Percentiles rank a stretch among this genome's conserved stretches.
These are phyloP conservation scores for Drosophila punjabiensis DNA, from an alignment of 1,140 invertebrate species.

Conservation along the genomic window DNA sequence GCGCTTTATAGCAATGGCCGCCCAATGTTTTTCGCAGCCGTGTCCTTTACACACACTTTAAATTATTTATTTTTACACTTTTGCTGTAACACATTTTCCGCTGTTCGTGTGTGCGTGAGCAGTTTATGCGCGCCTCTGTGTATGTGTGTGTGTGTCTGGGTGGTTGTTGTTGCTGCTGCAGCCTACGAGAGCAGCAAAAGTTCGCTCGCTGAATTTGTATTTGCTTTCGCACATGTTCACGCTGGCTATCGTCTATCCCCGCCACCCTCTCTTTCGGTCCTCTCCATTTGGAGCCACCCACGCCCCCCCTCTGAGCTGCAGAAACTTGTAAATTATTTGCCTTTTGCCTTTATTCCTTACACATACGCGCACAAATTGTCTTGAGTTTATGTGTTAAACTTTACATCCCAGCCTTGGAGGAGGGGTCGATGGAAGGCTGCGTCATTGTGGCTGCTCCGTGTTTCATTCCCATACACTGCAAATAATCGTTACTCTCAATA, in stretches of 20 bases:
- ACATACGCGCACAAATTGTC: constrained; percentile 81
- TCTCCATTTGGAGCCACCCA: background rate
- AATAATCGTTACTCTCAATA: background rate
- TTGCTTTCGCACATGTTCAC: constrained; percentile 57
- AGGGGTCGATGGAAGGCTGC: constrained; percentile 15
- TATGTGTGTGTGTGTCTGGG: constrained; percentile 12
- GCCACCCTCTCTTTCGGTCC: constrained; percentile 1
- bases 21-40: constrained; percentile 69
- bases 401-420: constrained; percentile 69
- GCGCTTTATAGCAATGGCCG: constrained; percentile 69
- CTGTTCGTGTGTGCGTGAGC: constrained; percentile 36
- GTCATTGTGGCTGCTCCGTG: constrained; percentile 59
- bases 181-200: constrained; percentile 43
- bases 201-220: constrained; percentile 59
- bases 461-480: constrained; percentile 5
- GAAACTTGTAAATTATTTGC: constrained; percentile 83
- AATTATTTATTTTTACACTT: constrained; percentile 84
- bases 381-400: constrained; percentile 84
- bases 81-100: constrained; percentile 78
- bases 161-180: constrained; percentile 28
- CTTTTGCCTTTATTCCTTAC: constrained; percentile 81
- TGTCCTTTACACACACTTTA: constrained; percentile 83
- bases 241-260: constrained; percentile 26
- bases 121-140: constrained; percentile 9
- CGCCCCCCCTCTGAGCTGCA: constrained; percentile 53